Evolutionary conservation across 2,113 vertebrate species (phyloP).

Genomic region (Mionectes macconnelli): DNA sequence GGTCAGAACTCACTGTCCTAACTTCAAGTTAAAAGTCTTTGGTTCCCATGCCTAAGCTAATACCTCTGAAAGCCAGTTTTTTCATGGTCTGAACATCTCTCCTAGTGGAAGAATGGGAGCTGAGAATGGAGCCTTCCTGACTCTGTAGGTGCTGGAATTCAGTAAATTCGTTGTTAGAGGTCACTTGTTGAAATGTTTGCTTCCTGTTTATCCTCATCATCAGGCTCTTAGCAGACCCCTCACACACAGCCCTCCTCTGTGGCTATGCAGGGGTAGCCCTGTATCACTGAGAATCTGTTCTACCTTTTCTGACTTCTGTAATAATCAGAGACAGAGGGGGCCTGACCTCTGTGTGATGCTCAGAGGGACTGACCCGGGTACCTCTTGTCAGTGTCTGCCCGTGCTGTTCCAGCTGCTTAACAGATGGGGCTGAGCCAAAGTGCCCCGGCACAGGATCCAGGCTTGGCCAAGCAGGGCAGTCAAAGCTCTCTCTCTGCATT

Average conservation of each 20-base stretch:
- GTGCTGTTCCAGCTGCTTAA: neutral
- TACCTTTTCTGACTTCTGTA: neutral
- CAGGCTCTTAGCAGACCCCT: neutral
- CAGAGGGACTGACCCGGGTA: neutral
- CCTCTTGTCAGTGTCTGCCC: neutral
- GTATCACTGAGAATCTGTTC: neutral
- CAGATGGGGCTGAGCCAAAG: neutral
- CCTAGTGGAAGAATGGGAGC: neutral
- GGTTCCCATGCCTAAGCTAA: neutral
- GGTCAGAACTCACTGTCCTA: neutral
- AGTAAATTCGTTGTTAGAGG: neutral
- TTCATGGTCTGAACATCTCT: neutral
- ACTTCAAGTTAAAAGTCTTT: slow-evolving; percentile 36
- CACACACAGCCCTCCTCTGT: neutral
- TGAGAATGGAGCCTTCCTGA: neutral
- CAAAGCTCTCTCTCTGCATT: neutral
- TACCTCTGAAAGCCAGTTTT: neutral
- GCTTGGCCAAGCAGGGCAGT: neutral
- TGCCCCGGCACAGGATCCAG: neutral
- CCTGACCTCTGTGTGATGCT: neutral
- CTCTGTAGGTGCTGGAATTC: neutral
- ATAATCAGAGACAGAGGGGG: neutral
- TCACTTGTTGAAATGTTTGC: neutral
- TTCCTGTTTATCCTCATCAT: neutral
- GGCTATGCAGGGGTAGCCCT: neutral